Conservation (phyloP, 2,113 vertebrate species). For the Aix galericulata region DNA sequence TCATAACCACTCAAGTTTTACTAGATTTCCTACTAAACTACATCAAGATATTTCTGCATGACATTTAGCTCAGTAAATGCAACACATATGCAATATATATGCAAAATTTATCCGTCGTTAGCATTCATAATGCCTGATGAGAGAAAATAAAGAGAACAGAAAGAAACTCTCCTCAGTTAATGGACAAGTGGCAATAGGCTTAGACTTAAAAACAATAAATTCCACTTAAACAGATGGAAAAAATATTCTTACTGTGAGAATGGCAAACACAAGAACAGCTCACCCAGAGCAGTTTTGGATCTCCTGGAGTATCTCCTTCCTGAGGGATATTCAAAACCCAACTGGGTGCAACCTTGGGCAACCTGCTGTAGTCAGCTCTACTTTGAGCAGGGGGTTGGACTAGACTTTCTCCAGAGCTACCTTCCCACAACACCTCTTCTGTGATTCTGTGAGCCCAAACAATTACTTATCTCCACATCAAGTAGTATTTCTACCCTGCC, state of each 20-base stretch:
- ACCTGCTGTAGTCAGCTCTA: neutral
- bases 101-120: neutral
- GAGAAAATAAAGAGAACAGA: neutral
- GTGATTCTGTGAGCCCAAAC: neutral
- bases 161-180: neutral
- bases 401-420: neutral
- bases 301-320: neutral
- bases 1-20: neutral
- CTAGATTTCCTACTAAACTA: neutral
- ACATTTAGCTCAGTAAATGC: neutral
- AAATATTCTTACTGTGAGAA: neutral
- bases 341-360: neutral
- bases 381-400: neutral
- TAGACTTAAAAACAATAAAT: neutral
- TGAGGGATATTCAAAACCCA: neutral
- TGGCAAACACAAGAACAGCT: neutral
- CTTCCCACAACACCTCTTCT: neutral
- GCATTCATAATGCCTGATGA: accelerated
- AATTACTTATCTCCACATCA: neutral
- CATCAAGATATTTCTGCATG: neutral
- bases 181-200: neutral
- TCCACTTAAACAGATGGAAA: neutral
- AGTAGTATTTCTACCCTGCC: neutral
- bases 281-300: neutral
- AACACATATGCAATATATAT: no score